Evolutionary conservation across 2,113 vertebrate species (phyloP).

Genomic region (Casuarius casuarius): DNA sequence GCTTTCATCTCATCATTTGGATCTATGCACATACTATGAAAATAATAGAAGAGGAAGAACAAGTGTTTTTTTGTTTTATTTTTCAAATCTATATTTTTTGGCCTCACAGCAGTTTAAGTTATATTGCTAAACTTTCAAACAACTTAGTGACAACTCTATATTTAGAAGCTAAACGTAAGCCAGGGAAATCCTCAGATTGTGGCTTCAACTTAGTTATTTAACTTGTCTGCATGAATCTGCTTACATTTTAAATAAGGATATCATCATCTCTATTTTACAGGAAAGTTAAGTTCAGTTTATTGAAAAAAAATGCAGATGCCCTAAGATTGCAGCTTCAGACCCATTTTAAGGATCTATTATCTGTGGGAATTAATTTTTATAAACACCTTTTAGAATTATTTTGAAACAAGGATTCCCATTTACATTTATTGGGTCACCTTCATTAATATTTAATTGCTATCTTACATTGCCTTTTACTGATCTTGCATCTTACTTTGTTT

Average conservation of each 20-base stretch:
- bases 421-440: background rate
- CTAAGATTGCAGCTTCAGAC: background rate
- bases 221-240: background rate
- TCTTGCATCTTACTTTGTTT: background rate
- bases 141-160: background rate
- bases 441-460: background rate
- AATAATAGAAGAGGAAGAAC: slow-evolving; percentile 2
- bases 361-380: background rate
- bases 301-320: background rate
- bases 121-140: background rate
- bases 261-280: background rate
- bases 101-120: background rate
- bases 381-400: too few species aligned
- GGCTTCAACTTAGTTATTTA: background rate
- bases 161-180: background rate
- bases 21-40: slow-evolving; percentile 88
- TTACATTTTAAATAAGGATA: background rate
- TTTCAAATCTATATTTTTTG: background rate
- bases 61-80: background rate
- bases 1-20: slow-evolving; percentile 93
- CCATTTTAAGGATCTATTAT: background rate
- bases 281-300: background rate
- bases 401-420: too few species aligned
- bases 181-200: background rate
- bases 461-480: background rate